These are phyloP conservation scores for Cyclina sinensis DNA, from an alignment of 1,140 invertebrate species.

Conservation along the genomic window DNA sequence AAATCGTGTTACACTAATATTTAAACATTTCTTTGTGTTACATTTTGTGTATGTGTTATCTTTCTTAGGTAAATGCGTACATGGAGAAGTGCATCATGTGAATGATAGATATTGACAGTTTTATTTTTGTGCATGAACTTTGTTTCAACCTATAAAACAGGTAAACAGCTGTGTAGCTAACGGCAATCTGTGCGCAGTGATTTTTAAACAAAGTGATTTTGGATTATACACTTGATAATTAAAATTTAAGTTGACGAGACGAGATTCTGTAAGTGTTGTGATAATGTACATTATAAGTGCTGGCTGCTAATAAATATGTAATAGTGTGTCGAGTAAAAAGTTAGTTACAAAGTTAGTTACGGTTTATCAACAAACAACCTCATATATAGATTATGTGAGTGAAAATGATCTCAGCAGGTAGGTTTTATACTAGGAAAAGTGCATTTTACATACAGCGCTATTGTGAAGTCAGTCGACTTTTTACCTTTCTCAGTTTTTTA, in stretches of 20 bases:
- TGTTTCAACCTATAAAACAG: slow-evolving; percentile 26
- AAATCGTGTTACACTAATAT: not conserved
- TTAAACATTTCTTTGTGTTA: not conserved
- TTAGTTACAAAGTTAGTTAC: not conserved
- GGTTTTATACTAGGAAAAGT: not conserved
- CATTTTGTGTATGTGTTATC: not conserved
- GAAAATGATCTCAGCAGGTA: slow-evolving; percentile 24
- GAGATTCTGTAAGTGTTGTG: too few relatives aligned
- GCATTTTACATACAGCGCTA: too few relatives aligned
- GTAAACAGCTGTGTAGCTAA: not conserved
- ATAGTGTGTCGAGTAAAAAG: too few relatives aligned
- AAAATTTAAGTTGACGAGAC: not conserved
- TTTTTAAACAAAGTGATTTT: not conserved
- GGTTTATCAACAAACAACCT: too few relatives aligned
- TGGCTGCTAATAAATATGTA: not conserved
- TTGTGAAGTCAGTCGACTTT: too few relatives aligned
- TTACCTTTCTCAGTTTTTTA: too few relatives aligned
- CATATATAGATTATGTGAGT: not conserved
- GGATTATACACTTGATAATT: not conserved
- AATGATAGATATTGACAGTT: slow-evolving; percentile 6
- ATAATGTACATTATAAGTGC: too few relatives aligned
- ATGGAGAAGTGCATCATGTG: slow-evolving; percentile 11
- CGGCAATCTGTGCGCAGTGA: not conserved
- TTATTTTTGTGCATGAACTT: slow-evolving; percentile 29
- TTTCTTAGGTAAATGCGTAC: not conserved